A percentile compares a stretch with the other conserved stretches of the same genome.
phyloP scores from a whole-genome alignment of 1,140 invertebrate genomes.

The Dufourea novaeangliae region DNA sequence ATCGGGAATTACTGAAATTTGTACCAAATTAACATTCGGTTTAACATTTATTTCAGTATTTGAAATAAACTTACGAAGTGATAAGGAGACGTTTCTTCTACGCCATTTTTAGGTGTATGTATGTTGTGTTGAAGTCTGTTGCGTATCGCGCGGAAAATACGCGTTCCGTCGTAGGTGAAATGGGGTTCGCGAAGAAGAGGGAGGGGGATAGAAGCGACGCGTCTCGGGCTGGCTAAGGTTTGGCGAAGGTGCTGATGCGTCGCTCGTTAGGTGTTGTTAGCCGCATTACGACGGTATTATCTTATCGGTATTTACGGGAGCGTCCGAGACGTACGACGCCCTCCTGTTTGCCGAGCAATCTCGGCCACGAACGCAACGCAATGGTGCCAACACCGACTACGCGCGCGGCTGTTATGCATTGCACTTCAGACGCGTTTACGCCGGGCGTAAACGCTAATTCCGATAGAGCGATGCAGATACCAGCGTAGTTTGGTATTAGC shows the following conservation, averaged over 20 bases:
- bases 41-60: too few relatives aligned
- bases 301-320: slow-evolving; percentile 55
- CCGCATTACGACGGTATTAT: slow-evolving; percentile 56
- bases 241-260: slow-evolving; percentile 36
- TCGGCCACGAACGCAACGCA: neutral
- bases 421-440: too few relatives aligned
- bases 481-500: too few relatives aligned
- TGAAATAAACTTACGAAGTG: too few relatives aligned
- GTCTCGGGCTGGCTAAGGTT: neutral
- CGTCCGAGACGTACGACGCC: slow-evolving; percentile 14
- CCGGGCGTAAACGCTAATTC: too few relatives aligned
- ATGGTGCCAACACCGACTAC: neutral
- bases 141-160: neutral
- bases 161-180: neutral
- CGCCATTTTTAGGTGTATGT: too few relatives aligned
- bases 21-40: too few relatives aligned
- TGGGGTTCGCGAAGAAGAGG: too few relatives aligned
- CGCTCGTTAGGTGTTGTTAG: slow-evolving; percentile 51
- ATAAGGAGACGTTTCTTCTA: neutral
- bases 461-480: too few relatives aligned
- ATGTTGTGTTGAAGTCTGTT: neutral
- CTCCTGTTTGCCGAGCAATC: slow-evolving; percentile 18
- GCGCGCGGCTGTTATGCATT: neutral
- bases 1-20: too few relatives aligned
- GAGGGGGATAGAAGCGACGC: neutral